These are phyloP conservation scores for Martes flavigula DNA, from an alignment of 2,797 vertebrate species.

Conservation along the genomic window DNA sequence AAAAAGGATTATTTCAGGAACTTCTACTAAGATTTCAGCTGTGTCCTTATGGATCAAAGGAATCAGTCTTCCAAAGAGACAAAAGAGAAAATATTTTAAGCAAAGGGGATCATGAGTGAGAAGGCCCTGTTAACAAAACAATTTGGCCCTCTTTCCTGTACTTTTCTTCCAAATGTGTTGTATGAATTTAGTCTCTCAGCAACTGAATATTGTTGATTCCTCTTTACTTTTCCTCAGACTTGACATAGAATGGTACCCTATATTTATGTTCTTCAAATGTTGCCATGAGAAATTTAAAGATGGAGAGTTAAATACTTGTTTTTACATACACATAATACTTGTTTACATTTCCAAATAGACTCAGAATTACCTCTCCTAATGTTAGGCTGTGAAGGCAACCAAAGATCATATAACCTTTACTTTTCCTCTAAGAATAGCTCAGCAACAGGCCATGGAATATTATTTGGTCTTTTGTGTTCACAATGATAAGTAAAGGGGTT, in stretches of 20 bases:
- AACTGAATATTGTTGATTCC: not conserved
- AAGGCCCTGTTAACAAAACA: not conserved
- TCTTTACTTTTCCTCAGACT: not conserved
- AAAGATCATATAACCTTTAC: not conserved
- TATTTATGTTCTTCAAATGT: not conserved
- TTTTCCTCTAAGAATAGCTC: not conserved
- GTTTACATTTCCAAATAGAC: not conserved
- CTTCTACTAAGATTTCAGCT: not conserved
- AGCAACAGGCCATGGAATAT: not conserved
- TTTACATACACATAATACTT: not conserved
- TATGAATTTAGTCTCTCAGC: not conserved
- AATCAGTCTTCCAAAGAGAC: not conserved
- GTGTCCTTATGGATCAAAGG: not conserved
- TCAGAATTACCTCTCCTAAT: not conserved
- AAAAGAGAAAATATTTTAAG: not conserved
- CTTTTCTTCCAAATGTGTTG: not conserved
- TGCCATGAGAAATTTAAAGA: not conserved
- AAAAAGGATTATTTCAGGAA: not conserved
- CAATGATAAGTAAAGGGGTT: not conserved
- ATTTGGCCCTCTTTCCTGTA: not conserved
- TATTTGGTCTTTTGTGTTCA: not conserved
- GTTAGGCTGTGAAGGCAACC: not conserved
- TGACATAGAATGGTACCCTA: not conserved
- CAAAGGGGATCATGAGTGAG: not conserved
- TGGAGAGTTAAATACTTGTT: not conserved